Base-by-base conservation (phyloP, 1,140 invertebrate species). In the Cecropterus lyciades region DNA sequence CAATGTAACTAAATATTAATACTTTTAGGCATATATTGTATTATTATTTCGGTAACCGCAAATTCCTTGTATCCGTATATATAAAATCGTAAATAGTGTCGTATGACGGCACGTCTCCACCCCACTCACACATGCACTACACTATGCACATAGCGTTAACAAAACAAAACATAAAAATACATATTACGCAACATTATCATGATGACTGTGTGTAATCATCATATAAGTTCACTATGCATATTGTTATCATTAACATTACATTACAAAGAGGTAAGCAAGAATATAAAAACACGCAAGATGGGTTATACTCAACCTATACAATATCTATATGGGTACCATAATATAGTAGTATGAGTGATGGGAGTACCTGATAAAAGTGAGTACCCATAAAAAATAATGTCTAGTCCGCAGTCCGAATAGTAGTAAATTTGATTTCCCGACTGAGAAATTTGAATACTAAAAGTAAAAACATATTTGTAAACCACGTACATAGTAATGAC, bases 121-220 rank as follows among this genome's bases (percentile, higher is more conserved):
- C 69, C 66, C 67, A 57, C 74, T 69, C 78, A 78, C 69, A 80
- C 83, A 84, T 84, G 77, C 76, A 90, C 93, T 87, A 94, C 89
- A 92, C 85, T 87, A 87, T 80, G 78, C 84, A 87, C 82, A 85
- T 81, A 82, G 84, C 75, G 68, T 78, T 74, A 73, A 76, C 66
- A 76, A 79, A 82, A 84, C 75, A 84, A 80, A 85, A 83, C 74
- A 85, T 59, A 84, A 81, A 81, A 73, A 72, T 73, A 77, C 37
- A 52, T 46, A 43, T 40, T 66, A 70, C 60, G 40, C 33, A 66
- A 53, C 42, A 37, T 65, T 13, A 53, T 62, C 30, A 60, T 49
- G 57, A 65, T n/a, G n/a, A n/a, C n/a, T 55, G 60, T 52, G 57
- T 69, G 56, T 70, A 68, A 40, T 70, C 60, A 56, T 43, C 45